phyloP scores from a whole-genome alignment of 2,797 vertebrate species.

The Thamnophis elegans region DNA sequence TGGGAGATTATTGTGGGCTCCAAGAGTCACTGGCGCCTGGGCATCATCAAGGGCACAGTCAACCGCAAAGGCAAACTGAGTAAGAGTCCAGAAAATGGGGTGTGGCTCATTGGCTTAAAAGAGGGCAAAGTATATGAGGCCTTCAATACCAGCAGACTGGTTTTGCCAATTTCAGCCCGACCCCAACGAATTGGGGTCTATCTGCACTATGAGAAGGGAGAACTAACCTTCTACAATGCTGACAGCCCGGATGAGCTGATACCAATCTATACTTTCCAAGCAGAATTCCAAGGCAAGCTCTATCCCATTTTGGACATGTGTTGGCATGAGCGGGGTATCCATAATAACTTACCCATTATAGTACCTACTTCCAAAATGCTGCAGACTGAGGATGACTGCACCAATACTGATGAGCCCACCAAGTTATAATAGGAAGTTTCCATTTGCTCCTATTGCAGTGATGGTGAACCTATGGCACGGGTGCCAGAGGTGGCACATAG shows the following conservation, averaged over 20 bases:
- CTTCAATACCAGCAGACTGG: conserved; percentile 69
- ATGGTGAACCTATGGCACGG: too few relatives aligned
- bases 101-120: conserved; percentile 82
- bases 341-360: conserved; percentile 74
- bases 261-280: conserved; percentile 79
- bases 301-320: conserved; percentile 83
- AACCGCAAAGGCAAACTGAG: conserved; percentile 78
- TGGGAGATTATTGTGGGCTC: conserved; percentile 83
- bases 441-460: too few relatives aligned
- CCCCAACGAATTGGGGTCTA: conserved; percentile 77
- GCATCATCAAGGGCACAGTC: conserved; percentile 78
- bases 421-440: conserved; percentile 41
- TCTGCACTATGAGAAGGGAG: conserved; percentile 79
- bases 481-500: too few relatives aligned
- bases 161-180: conserved; percentile 65
- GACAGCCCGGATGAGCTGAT: conserved; percentile 75
- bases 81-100: conserved; percentile 78
- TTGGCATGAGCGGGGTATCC: conserved; percentile 78
- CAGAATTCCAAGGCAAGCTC: conserved; percentile 82
- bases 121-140: conserved; percentile 81
- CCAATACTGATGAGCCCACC: not conserved
- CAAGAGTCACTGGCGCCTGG: conserved; percentile 81
- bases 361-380: conserved; percentile 32
- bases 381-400: not conserved
- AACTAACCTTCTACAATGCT: conserved; percentile 78